A percentile compares a stretch with the other conserved stretches of the same genome.
phyloP scores from a whole-genome alignment of 2,888 invertebrate genomes.

The Lasioglossum figueresi region DNA sequence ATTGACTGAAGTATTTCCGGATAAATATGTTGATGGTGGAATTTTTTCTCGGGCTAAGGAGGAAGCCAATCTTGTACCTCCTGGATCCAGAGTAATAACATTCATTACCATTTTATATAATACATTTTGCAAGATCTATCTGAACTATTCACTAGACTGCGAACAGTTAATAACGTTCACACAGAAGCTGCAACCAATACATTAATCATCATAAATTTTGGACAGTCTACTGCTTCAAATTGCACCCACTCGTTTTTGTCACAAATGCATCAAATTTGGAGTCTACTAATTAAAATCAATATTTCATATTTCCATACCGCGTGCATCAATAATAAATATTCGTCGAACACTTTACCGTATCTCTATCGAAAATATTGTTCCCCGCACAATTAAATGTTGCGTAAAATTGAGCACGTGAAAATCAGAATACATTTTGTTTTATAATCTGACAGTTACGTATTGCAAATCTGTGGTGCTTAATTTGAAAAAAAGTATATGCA shows the following conservation, averaged over 20 bases:
- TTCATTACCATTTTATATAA: neutral
- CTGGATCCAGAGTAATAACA: slow-evolving; percentile 86
- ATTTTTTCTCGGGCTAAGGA: slow-evolving; percentile 89
- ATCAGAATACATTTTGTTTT: neutral
- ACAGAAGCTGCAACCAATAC: too few species aligned
- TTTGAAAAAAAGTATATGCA: neutral
- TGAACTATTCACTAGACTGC: neutral
- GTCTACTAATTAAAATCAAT: neutral
- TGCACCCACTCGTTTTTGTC: too few species aligned
- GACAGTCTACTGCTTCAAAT: too few species aligned
- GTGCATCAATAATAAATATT: neutral
- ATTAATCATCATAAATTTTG: too few species aligned
- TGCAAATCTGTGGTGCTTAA: neutral
- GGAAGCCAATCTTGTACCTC: slow-evolving; percentile 87
- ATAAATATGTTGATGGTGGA: slow-evolving; percentile 91
- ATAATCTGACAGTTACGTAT: neutral
- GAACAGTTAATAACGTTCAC: too few species aligned
- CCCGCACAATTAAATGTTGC: neutral
- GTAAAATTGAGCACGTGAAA: neutral
- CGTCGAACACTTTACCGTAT: neutral
- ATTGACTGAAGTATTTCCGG: slow-evolving; percentile 92
- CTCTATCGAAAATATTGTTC: neutral
- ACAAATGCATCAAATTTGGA: too few species aligned
- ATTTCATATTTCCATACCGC: neutral
- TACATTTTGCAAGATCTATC: neutral